phyloP scores from a whole-genome alignment of 1,140 invertebrate species.

The Drosophila littoralis region DNA sequence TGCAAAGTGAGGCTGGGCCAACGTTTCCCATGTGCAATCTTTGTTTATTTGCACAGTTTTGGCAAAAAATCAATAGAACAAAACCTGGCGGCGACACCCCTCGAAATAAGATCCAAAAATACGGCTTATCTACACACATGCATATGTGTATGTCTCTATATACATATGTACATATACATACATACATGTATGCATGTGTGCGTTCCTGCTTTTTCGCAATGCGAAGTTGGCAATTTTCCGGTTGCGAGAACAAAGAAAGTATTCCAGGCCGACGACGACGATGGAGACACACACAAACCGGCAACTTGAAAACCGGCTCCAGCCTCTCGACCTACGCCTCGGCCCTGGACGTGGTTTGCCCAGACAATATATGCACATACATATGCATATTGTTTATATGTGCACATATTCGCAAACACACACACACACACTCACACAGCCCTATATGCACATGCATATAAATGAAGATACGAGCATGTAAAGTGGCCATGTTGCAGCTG shows the following conservation, averaged over 20 bases:
- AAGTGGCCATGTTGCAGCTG: conserved; percentile 76
- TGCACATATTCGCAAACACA: neutral
- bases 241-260: conserved; percentile 75
- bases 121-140: neutral
- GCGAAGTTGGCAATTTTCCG: conserved; percentile 49
- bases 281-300: conserved; percentile 22
- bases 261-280: conserved; percentile 51
- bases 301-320: conserved; percentile 49
- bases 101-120: conserved; percentile 14
- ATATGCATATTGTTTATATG: neutral
- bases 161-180: neutral
- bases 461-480: conserved; percentile 42
- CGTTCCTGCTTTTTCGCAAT: conserved; percentile 25
- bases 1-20: conserved; percentile 38
- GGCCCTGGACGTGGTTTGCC: conserved; percentile 22
- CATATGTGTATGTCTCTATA: neutral
- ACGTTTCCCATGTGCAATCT: conserved; percentile 24
- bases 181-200: neutral
- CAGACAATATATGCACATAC: conserved; percentile 18
- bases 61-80: conserved; percentile 43
- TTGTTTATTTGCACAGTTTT: conserved; percentile 55
- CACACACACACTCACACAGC: neutral
- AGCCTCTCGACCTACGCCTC: conserved; percentile 39
- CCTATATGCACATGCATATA: conserved; percentile 5
- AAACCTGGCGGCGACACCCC: conserved; percentile 10